Base-by-base conservation (phyloP, 1,140 invertebrate genomes). In the Papilio dardanus region DNA sequence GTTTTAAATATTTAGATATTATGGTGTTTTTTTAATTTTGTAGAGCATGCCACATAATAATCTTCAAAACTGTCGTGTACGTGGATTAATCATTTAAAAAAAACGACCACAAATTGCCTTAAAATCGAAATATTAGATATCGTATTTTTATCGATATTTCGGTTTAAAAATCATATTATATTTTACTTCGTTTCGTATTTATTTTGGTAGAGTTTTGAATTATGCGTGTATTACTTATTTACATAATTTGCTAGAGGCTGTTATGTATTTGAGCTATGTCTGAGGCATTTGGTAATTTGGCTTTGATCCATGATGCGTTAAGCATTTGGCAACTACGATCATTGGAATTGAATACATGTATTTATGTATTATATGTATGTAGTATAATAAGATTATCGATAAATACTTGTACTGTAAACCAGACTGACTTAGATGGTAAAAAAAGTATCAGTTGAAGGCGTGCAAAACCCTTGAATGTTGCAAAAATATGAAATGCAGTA, bases 321-420 rank as follows among this genome's bases (percentile, higher is more conserved):
- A 54, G 19, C 19, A 58, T 58, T 58, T 28, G 21, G 21, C 21
- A 10, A 28, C 10, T 58, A 58, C 24, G 24, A 28, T 58, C 54
- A 58, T 28, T 58, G 54, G 54, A 58, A 28, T 58, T 28, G 54
- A 58, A 54, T 50, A 50, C n/a, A 54, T 54, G 21, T 54, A 54
- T 19, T 1, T 54, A 46, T 19, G 14, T n/a, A 5, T 5, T n/a
- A 46, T 46, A 4, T n/a, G 3, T 46, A 4, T n/a, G 16, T 46
- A n/a, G 14, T 16, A n/a, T n/a, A 42, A 42, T 42, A 42, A 42
- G 4, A n/a, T 42, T 16, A 42, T 14, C 4, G 16, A 16, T 16
- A 16, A 42, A n/a, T 42, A 42, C 3, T 42, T n/a, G 14, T n/a
- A 42, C 4, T 5, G 40, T n/a, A 16, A 42, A 16, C n/a, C n/a